These are phyloP conservation scores for Antechinus flavipes DNA, from an alignment of 2,113 vertebrate genomes.

Conservation along the genomic window DNA sequence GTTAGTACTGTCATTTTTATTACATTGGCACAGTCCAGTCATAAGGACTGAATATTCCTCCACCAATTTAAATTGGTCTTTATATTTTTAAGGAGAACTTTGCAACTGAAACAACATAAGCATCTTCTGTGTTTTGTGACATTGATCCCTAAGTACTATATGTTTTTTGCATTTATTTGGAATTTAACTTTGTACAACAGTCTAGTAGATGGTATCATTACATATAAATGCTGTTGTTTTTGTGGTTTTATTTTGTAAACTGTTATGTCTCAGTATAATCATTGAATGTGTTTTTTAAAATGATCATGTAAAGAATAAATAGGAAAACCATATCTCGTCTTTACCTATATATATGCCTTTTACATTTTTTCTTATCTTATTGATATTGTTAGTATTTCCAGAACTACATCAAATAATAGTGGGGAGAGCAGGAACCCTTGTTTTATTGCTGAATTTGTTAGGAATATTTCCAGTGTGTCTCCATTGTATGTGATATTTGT, in stretches of 20 bases:
- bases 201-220: background rate
- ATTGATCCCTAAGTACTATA: background rate
- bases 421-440: too few relatives aligned
- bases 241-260: background rate
- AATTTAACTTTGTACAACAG: background rate
- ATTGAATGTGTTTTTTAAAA: background rate
- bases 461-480: too few relatives aligned
- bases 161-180: background rate
- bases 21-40: background rate
- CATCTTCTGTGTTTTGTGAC: background rate
- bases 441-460: too few relatives aligned
- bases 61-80: background rate
- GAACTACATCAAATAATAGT: too few relatives aligned
- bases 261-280: background rate
- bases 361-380: too few relatives aligned
- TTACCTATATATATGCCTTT: too few relatives aligned
- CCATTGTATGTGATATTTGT: too few relatives aligned
- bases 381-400: too few relatives aligned
- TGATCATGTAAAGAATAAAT: background rate
- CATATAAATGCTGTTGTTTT: background rate
- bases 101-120: background rate
- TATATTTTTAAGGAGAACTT: background rate
- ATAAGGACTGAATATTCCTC: background rate
- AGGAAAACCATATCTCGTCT: background rate
- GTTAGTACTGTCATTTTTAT: background rate